A percentile compares a stretch with the other conserved stretches of the same genome.
phyloP scores from a whole-genome alignment of 1,140 invertebrate genomes.

The Drosophila pachea region DNA sequence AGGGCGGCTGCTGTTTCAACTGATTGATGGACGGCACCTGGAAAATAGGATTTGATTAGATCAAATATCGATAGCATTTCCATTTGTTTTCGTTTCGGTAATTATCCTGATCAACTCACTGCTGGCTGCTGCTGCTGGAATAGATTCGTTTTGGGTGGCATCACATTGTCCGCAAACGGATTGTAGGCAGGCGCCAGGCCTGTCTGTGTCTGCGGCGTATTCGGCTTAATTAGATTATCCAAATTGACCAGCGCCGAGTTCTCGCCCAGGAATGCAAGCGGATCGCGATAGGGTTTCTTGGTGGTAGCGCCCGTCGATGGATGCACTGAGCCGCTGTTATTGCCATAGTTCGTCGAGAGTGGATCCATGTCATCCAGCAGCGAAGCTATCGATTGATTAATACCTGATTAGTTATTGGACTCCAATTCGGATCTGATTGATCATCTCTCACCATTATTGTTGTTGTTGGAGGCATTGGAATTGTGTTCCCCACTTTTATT shows the following conservation, averaged over 20 bases:
- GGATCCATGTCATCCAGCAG: slow-evolving; percentile 78
- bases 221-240: slow-evolving; percentile 92
- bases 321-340: slow-evolving; percentile 52
- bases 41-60: not conserved
- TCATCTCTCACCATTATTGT: slow-evolving; percentile 75
- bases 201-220: slow-evolving; percentile 60
- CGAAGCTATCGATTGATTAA: slow-evolving; percentile 46
- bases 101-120: slow-evolving; percentile 44
- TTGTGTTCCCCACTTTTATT: slow-evolving; percentile 79
- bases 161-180: slow-evolving; percentile 77
- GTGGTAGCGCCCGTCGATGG: slow-evolving; percentile 70
- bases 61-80: not conserved
- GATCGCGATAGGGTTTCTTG: slow-evolving; percentile 87
- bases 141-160: slow-evolving; percentile 79
- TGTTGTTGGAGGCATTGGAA: slow-evolving; percentile 73
- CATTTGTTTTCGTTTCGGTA: not conserved
- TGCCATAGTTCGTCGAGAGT: slow-evolving; percentile 64
- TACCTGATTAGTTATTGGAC: not conserved
- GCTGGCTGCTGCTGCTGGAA: slow-evolving; percentile 79
- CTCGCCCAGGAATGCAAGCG: slow-evolving; percentile 95
- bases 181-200: slow-evolving; percentile 70
- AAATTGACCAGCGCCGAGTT: slow-evolving; percentile 96
- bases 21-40: slow-evolving; percentile 81
- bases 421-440: not conserved
- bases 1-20: slow-evolving; percentile 80